Conservation (phyloP, 2,113 vertebrate genomes). For the Spermophilus dauricus region DNA sequence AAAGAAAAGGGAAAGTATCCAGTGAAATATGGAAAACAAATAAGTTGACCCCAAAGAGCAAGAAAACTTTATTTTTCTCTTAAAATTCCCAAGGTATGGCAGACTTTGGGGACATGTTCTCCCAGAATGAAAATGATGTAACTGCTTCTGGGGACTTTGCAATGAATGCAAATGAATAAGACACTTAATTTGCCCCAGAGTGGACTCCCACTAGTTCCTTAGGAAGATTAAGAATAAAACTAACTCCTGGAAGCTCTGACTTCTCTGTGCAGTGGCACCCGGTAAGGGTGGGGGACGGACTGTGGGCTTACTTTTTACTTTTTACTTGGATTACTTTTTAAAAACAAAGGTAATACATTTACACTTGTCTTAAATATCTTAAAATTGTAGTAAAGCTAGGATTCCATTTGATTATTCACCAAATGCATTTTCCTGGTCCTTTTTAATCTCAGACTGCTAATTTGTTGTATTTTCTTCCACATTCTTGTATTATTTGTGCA, state of each 20-base stretch:
- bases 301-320: too few relatives aligned
- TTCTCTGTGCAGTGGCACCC: not conserved
- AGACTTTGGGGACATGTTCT: not conserved
- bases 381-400: not conserved
- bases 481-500: not conserved
- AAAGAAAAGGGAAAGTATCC: not conserved
- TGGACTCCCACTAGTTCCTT: not conserved
- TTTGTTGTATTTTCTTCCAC: not conserved
- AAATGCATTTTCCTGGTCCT: not conserved
- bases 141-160: constrained; percentile 8
- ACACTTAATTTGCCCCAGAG: not conserved
- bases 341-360: not conserved
- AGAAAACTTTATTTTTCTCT: not conserved
- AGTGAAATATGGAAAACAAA: not conserved
- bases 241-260: not conserved
- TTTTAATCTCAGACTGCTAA: not conserved
- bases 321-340: not conserved
- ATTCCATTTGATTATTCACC: not conserved
- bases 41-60: not conserved
- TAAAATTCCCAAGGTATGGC: constrained; percentile 18
- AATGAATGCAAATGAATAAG: not conserved
- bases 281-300: not conserved
- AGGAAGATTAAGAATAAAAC: constrained; percentile 2
- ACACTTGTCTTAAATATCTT: not conserved
- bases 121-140: not conserved